Evolutionary conservation across 2,888 invertebrate genomes (phyloP).

Genomic region (Crossocerus cetratus): DNA sequence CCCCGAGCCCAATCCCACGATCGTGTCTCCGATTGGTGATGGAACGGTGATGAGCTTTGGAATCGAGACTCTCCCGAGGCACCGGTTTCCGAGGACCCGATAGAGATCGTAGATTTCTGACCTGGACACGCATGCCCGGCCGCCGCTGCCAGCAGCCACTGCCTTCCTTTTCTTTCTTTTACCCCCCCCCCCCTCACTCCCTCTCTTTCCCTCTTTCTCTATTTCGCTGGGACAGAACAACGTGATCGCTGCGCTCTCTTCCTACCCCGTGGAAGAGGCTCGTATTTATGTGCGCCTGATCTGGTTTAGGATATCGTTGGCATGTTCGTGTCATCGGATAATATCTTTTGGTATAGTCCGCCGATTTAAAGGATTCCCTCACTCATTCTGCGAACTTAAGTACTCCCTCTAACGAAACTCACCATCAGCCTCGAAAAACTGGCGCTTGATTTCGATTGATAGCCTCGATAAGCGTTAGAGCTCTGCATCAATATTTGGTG

Average conservation of each 20-base stretch:
- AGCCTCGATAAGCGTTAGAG: too few species aligned
- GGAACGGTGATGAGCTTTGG: constrained; percentile 62
- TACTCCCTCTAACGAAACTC: constrained; percentile 5
- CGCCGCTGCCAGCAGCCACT: neutral
- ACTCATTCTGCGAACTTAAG: constrained; percentile 7
- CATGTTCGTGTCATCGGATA: constrained; percentile 42
- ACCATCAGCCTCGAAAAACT: neutral
- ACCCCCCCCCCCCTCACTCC: constrained; percentile 12
- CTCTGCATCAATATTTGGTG: too few species aligned
- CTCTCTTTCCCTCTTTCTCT: constrained; percentile 7
- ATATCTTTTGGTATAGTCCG: constrained; percentile 29
- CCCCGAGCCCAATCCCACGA: constrained; percentile 32
- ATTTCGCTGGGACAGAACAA: constrained; percentile 14
- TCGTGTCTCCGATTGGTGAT: constrained; percentile 46
- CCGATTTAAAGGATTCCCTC: constrained; percentile 5
- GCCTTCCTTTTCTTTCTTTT: constrained; percentile 33
- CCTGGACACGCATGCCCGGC: constrained; percentile 20
- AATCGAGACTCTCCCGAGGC: constrained; percentile 58
- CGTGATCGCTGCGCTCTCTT: constrained; percentile 23
- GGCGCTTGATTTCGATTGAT: too few species aligned
- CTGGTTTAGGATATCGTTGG: constrained; percentile 42
- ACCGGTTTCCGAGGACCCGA: constrained; percentile 59
- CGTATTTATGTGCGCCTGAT: constrained; percentile 38
- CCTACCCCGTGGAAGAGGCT: constrained; percentile 15
- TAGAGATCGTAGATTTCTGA: constrained; percentile 68